These are phyloP conservation scores for Chaenogobius annularis DNA, from an alignment of 2,113 vertebrate genomes.

Conservation along the genomic window DNA sequence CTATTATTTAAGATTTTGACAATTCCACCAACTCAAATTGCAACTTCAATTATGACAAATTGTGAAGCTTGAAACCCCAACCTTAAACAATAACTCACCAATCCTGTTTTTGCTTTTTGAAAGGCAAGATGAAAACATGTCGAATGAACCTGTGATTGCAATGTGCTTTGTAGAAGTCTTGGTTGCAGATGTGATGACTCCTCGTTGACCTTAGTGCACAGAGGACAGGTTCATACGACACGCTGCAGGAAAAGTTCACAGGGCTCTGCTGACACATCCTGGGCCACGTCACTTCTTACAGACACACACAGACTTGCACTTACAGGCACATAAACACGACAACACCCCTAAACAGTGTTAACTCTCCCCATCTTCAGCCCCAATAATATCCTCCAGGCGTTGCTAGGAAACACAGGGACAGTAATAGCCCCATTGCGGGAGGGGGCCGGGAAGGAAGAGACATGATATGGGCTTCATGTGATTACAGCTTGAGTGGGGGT, in stretches of 20 bases:
- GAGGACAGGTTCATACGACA: conserved; percentile 9
- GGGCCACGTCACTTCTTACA: conserved; percentile 16
- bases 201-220: background rate
- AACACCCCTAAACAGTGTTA: conserved; percentile 51
- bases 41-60: too few species aligned
- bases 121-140: background rate
- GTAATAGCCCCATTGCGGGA: conserved; percentile 44
- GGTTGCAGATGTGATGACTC: background rate
- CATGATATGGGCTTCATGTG: conserved; percentile 13
- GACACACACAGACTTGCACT: conserved; percentile 9
- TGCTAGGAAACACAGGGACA: conserved; percentile 76
- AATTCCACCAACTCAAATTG: too few species aligned
- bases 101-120: too few species aligned
- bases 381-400: conserved; percentile 65
- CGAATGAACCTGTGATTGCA: conserved; percentile 12
- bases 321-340: conserved; percentile 5
- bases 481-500: conserved; percentile 11
- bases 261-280: conserved; percentile 19
- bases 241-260: conserved; percentile 7
- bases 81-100: too few species aligned
- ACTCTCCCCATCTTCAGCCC: conserved; percentile 51
- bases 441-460: conserved; percentile 21
- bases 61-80: too few species aligned
- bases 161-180: background rate
- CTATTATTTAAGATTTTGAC: too few species aligned